Conservation (phyloP, 2,888 invertebrate genomes). For the Epistrophe eligans region DNA sequence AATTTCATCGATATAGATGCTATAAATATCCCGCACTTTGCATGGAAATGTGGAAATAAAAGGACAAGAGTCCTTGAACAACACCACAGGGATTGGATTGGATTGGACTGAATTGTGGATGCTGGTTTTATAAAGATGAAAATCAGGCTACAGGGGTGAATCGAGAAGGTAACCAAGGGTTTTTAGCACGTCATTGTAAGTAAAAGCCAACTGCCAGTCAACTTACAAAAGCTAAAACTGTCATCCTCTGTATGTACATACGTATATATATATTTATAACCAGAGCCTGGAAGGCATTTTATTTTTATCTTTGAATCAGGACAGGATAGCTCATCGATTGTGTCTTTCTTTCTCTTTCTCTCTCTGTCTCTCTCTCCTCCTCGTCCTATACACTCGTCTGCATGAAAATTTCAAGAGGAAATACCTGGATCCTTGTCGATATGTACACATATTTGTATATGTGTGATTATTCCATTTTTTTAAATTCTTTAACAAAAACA, state of each 20-base stretch:
- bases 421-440: constrained; percentile 4
- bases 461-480: neutral
- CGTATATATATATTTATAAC: neutral
- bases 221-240: constrained; percentile 7
- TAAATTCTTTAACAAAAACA: neutral
- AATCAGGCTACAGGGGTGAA: neutral
- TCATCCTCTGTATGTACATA: neutral
- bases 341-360: neutral
- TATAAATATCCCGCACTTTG: constrained; percentile 34
- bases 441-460: neutral
- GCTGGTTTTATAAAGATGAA: constrained; percentile 10
- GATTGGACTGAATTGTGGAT: constrained; percentile 1
- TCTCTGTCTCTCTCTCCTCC: neutral
- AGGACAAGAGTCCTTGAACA: constrained; percentile 53
- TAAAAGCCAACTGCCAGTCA: constrained; percentile 26
- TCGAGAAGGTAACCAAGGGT: constrained; percentile 14
- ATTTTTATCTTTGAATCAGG: constrained; percentile 66
- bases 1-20: constrained; percentile 27
- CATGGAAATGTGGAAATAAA: constrained; percentile 46
- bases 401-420: neutral
- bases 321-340: constrained; percentile 60
- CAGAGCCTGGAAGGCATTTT: constrained; percentile 22
- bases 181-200: constrained; percentile 37
- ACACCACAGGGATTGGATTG: constrained; percentile 16
- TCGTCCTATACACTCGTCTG: neutral